Conservation (phyloP, 1,140 invertebrate species). For the Anastatus disparis region DNA sequence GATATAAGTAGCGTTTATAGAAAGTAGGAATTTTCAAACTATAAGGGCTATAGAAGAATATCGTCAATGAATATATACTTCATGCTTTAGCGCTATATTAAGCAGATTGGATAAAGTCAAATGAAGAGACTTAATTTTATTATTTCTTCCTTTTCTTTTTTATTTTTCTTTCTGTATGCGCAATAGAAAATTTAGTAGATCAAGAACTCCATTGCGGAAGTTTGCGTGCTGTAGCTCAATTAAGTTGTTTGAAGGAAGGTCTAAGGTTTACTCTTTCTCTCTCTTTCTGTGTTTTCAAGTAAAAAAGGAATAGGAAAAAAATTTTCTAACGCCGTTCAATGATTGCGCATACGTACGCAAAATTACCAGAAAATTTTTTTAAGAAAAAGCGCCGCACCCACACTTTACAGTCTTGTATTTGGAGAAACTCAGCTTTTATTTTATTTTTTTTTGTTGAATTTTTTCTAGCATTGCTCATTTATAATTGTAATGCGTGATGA, state of each 20-base stretch:
- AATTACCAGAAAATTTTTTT: conserved; percentile 5
- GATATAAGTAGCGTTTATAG: too few relatives aligned
- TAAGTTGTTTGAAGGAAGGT: background rate
- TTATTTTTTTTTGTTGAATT: background rate
- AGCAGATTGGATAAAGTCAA: too few relatives aligned
- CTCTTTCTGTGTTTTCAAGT: too few relatives aligned
- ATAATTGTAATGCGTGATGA: background rate
- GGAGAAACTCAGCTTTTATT: background rate
- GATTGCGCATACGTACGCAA: background rate
- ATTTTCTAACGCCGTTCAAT: background rate
- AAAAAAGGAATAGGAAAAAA: background rate
- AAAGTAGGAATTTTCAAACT: too few relatives aligned
- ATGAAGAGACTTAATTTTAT: too few relatives aligned
- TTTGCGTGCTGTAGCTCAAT: background rate
- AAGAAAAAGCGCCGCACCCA: background rate
- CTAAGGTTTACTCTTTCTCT: too few relatives aligned
- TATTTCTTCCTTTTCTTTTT: too few relatives aligned
- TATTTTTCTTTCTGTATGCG: background rate
- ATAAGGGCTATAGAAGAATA: too few relatives aligned
- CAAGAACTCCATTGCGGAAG: background rate
- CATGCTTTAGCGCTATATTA: too few relatives aligned
- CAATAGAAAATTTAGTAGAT: conserved; percentile 1
- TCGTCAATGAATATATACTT: too few relatives aligned
- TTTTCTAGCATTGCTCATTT: too few relatives aligned
- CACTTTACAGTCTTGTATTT: conserved; percentile 1